A percentile compares a stretch with the other conserved stretches of the same genome.
These are phyloP conservation scores for Brachionus rotundiformis DNA, from an alignment of 1,140 invertebrate species.

Conservation along the genomic window DNA sequence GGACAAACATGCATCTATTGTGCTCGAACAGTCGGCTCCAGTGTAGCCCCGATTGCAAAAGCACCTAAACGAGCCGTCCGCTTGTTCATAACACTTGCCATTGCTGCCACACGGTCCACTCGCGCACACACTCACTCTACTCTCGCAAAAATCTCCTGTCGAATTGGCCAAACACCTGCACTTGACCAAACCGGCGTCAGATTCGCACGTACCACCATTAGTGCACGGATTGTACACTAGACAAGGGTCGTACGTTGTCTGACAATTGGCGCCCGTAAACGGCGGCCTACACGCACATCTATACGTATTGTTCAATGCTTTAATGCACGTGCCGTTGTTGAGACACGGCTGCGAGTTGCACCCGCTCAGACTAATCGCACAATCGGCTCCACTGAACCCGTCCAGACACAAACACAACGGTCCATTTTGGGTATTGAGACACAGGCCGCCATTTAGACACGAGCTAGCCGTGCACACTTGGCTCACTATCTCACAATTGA, in stretches of 20 bases:
- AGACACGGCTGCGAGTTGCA: conserved; percentile 70
- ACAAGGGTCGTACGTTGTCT: conserved; percentile 51
- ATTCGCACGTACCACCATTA: conserved; percentile 5
- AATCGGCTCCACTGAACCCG: background rate
- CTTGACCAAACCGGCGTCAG: conserved; percentile 71
- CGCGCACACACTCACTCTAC: background rate
- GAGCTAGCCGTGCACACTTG: background rate
- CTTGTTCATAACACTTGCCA: conserved; percentile 11
- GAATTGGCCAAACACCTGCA: conserved; percentile 85
- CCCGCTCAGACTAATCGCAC: background rate
- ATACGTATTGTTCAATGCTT: conserved; percentile 55
- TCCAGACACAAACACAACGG: background rate
- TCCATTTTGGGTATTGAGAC: background rate
- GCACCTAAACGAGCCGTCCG: conserved; percentile 65
- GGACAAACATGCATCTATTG: conserved; percentile 86
- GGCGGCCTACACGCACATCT: conserved; percentile 35
- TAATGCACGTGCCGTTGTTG: conserved; percentile 83
- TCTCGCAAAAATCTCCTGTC: conserved; percentile 67
- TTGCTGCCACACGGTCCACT: background rate
- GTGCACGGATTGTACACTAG: conserved; percentile 35
- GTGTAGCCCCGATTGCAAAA: conserved; percentile 78
- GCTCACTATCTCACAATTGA: conserved; percentile 24
- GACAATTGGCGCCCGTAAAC: conserved; percentile 52
- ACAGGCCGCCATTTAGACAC: conserved; percentile 24
- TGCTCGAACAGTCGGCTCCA: conserved; percentile 78